Percentiles rank a stretch among this genome's conserved stretches.
phyloP scores from a whole-genome alignment of 2,113 vertebrate species.

The Andinoacara biseriatus region DNA sequence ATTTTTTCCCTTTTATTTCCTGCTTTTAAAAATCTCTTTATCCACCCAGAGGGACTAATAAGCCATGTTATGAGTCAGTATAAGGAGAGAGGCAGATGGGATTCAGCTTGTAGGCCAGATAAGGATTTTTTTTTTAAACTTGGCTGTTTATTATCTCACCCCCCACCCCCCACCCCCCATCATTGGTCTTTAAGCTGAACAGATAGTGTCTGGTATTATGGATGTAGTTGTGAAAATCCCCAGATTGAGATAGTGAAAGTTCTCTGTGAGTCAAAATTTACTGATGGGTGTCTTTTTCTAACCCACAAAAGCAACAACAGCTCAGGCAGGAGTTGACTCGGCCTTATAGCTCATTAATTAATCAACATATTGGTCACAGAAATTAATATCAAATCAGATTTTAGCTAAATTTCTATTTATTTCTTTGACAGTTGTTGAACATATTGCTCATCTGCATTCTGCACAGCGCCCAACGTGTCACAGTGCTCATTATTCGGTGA shows the following conservation, averaged over 20 bases:
- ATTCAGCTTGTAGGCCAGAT: slow-evolving; percentile 41
- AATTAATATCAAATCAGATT: slow-evolving; percentile 9
- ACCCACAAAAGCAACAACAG: slow-evolving; percentile 6
- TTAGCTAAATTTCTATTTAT: background rate
- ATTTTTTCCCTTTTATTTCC: slow-evolving; percentile 16
- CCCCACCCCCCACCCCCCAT: slow-evolving; percentile 38
- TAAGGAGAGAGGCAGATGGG: slow-evolving; percentile 49
- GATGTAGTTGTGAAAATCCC: slow-evolving; percentile 16
- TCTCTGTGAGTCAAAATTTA: slow-evolving; percentile 27
- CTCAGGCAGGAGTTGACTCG: background rate
- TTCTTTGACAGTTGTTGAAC: background rate
- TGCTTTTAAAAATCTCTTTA: slow-evolving; percentile 25
- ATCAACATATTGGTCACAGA: slow-evolving; percentile 7
- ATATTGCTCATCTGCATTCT: slow-evolving; percentile 38
- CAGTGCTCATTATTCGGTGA: background rate
- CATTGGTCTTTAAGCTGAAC: slow-evolving; percentile 45
- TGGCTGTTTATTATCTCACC: slow-evolving; percentile 44
- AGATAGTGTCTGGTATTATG: slow-evolving; percentile 29
- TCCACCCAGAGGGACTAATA: slow-evolving; percentile 50
- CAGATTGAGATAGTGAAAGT: slow-evolving; percentile 22
- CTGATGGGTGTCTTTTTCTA: background rate
- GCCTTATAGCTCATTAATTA: slow-evolving; percentile 28
- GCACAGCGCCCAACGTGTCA: background rate
- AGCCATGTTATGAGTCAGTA: slow-evolving; percentile 40
- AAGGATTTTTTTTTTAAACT: slow-evolving; percentile 51